phyloP scores from a whole-genome alignment of 1,140 invertebrate species.

The Aporrectodea caliginosa region DNA sequence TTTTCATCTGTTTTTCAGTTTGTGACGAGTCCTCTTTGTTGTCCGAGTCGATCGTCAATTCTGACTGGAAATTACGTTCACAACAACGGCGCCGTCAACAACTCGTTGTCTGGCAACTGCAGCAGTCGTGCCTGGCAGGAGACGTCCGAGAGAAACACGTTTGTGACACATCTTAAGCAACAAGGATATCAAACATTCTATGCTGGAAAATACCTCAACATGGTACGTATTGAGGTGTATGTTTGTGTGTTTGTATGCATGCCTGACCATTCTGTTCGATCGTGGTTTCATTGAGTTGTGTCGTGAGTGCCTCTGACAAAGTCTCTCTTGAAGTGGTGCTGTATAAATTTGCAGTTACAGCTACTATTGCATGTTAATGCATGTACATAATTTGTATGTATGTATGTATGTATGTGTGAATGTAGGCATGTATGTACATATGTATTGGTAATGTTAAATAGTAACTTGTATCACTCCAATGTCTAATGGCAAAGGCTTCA shows the following conservation, averaged over 20 bases:
- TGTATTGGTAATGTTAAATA: too few relatives aligned
- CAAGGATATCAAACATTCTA: conserved; percentile 74
- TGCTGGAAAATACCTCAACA: conserved; percentile 81
- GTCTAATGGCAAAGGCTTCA: too few relatives aligned
- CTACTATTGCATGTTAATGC: too few relatives aligned
- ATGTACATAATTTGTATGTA: too few relatives aligned
- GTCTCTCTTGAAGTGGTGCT: too few relatives aligned
- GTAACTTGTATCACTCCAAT: too few relatives aligned
- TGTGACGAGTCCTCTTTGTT: conserved; percentile 76
- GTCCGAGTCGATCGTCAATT: conserved; percentile 80
- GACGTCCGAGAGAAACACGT: conserved; percentile 63
- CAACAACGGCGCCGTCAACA: conserved; percentile 74
- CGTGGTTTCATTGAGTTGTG: too few relatives aligned
- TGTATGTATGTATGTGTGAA: too few relatives aligned
- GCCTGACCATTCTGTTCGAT: background rate
- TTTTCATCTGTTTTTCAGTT: conserved; percentile 56
- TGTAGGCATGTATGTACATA: too few relatives aligned
- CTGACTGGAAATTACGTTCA: conserved; percentile 80
- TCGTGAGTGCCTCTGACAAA: too few relatives aligned
- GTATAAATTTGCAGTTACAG: too few relatives aligned
- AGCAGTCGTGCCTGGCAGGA: conserved; percentile 66
- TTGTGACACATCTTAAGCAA: conserved; percentile 65
- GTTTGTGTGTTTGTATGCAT: background rate
- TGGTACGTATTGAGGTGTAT: conserved; percentile 57
- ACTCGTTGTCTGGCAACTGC: conserved; percentile 73